Conservation (phyloP, 2,888 invertebrate genomes). For the Oligia latruncula region DNA sequence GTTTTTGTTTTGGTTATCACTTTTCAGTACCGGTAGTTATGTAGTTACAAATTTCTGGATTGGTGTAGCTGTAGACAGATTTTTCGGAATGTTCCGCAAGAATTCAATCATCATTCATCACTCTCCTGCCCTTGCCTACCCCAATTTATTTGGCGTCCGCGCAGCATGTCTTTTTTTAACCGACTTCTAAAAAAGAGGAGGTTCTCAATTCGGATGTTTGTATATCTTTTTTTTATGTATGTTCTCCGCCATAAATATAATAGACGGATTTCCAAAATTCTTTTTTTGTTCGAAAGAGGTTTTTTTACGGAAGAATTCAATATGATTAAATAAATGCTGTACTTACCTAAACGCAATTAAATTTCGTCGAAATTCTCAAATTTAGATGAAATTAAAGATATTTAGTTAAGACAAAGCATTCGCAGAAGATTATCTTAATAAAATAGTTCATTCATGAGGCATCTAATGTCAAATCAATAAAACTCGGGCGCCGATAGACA, state of each 20-base stretch:
- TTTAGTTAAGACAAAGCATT: not conserved
- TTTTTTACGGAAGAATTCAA: not conserved
- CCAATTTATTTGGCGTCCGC: not conserved
- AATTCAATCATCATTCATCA: not conserved
- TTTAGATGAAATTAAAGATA: not conserved
- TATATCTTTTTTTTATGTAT: too few relatives aligned
- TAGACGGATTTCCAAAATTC: too few relatives aligned
- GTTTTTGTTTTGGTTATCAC: not conserved
- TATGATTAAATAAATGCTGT: not conserved
- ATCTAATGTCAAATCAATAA: constrained; percentile 77
- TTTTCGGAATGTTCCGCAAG: not conserved
- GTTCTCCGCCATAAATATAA: too few relatives aligned
- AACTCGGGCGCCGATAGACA: constrained; percentile 67
- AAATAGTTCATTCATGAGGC: constrained; percentile 57
- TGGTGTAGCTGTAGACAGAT: not conserved
- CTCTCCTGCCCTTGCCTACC: not conserved
- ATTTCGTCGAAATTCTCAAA: not conserved
- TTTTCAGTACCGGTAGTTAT: not conserved
- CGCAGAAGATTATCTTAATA: constrained; percentile 17
- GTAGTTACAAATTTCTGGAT: not conserved
- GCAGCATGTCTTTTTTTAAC: not conserved
- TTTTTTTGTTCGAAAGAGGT: too few relatives aligned
- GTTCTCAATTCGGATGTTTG: too few relatives aligned
- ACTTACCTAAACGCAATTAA: not conserved
- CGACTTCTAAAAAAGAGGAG: too few relatives aligned